Percentiles rank a stretch among this genome's conserved stretches.
Evolutionary conservation across 2,797 vertebrate species (phyloP).

Genomic region (Squalus acanthias): DNA sequence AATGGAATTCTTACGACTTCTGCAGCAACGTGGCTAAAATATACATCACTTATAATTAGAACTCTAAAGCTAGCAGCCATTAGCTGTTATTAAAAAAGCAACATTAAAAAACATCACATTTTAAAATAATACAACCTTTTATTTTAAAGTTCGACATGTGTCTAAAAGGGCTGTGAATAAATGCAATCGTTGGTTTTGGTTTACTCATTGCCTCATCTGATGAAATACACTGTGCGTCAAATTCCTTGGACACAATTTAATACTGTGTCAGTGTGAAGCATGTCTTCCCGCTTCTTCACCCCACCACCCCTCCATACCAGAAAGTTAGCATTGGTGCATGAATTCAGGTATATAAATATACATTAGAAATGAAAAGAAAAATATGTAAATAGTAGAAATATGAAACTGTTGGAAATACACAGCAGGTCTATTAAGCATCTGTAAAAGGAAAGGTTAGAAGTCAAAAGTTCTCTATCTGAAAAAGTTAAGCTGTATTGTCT

Average conservation of each 20-base stretch:
- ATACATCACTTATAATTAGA: constrained; percentile 23
- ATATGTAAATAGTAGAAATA: neutral
- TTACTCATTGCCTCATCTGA: neutral
- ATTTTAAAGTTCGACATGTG: neutral
- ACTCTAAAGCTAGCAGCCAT: neutral
- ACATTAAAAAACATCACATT: neutral
- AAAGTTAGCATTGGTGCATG: neutral
- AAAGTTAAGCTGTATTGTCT: neutral
- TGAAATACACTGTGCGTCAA: neutral
- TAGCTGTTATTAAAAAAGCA: constrained; percentile 17
- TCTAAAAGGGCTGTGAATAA: neutral
- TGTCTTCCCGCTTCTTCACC: neutral
- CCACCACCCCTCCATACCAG: neutral
- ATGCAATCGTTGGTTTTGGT: neutral
- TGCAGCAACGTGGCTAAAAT: constrained; percentile 31
- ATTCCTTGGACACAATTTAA: neutral
- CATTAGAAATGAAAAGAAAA: neutral
- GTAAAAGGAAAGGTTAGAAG: neutral
- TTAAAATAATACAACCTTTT: constrained; percentile 27
- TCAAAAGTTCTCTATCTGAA: neutral
- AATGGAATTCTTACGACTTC: neutral
- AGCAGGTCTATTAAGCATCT: neutral
- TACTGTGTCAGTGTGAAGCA: neutral
- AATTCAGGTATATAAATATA: neutral
- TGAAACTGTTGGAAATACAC: neutral